phyloP scores from a whole-genome alignment of 2,797 vertebrate genomes.

The Anguilla megastoma region DNA sequence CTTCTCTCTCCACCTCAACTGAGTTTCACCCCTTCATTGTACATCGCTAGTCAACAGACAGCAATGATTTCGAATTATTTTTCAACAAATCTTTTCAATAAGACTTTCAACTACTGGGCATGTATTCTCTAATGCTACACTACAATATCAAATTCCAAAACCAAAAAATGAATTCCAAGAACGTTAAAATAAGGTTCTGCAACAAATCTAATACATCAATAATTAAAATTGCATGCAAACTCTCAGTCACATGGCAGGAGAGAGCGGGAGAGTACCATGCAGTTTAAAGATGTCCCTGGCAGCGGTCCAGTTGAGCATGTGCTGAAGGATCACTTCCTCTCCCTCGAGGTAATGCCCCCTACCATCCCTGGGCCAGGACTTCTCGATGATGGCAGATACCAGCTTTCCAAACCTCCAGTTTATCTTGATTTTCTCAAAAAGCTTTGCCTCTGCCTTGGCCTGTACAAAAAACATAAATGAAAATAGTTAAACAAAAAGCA shows the following conservation, averaged over 20 bases:
- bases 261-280: slow-evolving; percentile 63
- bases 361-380: slow-evolving; percentile 81
- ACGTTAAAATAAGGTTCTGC: too few species aligned
- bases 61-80: too few species aligned
- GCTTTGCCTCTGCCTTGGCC: slow-evolving; percentile 60
- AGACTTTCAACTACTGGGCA: too few species aligned
- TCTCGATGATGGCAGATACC: slow-evolving; percentile 80
- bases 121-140: too few species aligned
- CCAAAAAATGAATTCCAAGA: too few species aligned
- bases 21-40: too few species aligned
- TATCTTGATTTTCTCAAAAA: slow-evolving; percentile 55
- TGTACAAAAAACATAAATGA: slow-evolving; percentile 37
- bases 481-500: not conserved
- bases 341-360: slow-evolving; percentile 41
- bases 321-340: slow-evolving; percentile 69
- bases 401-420: slow-evolving; percentile 77
- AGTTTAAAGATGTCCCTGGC: slow-evolving; percentile 77
- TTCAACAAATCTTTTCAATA: too few species aligned
- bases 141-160: too few species aligned
- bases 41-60: too few species aligned
- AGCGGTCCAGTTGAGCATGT: slow-evolving; percentile 81
- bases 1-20: not conserved
- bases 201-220: too few species aligned
- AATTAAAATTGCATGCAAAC: too few species aligned
- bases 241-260: too few species aligned